phyloP scores from a whole-genome alignment of 2,797 vertebrate genomes.

The Cossypha niveicapilla region DNA sequence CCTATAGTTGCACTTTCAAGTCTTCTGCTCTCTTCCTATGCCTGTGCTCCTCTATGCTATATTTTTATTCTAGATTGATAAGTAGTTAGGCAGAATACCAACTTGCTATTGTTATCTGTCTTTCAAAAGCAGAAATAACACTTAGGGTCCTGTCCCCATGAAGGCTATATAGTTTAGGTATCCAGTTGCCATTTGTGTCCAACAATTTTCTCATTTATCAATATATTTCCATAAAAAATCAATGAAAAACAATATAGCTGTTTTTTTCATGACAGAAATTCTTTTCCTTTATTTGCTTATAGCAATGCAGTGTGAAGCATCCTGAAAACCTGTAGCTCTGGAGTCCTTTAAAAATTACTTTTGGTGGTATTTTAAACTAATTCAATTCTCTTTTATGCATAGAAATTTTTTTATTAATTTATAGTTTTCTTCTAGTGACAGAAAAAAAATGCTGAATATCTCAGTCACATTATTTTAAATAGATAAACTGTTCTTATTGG shows the following conservation, averaged over 20 bases:
- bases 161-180: not conserved
- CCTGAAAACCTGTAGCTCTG: not conserved
- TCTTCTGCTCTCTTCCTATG: not conserved
- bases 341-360: not conserved
- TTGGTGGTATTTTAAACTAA: not conserved
- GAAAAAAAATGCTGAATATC: not conserved
- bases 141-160: not conserved
- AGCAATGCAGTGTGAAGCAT: not conserved
- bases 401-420: not conserved
- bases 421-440: not conserved
- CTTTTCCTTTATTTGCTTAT: not conserved
- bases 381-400: not conserved
- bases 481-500: not conserved
- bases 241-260: not conserved
- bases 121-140: not conserved
- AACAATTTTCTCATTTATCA: not conserved
- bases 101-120: not conserved
- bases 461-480: not conserved
- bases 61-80: not conserved
- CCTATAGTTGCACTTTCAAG: not conserved
- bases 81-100: not conserved
- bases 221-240: not conserved
- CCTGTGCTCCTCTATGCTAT: not conserved
- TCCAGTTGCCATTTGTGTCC: not conserved
- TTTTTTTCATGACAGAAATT: not conserved